A percentile compares a stretch with the other conserved stretches of the same genome.
These are phyloP conservation scores for Pampus argenteus DNA, from an alignment of 2,797 vertebrate genomes.

Conservation along the genomic window DNA sequence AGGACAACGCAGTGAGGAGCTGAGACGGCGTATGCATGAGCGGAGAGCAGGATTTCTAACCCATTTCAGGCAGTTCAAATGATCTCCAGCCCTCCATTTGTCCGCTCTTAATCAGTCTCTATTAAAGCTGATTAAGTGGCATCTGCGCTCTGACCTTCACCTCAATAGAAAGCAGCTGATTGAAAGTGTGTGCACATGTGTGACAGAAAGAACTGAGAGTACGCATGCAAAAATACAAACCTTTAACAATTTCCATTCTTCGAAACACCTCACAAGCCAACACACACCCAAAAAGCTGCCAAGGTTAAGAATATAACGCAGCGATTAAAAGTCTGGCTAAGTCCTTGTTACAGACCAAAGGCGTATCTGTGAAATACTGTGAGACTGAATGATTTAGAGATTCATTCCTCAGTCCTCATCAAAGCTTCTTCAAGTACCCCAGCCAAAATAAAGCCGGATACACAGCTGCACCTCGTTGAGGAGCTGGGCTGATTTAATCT, in stretches of 20 bases:
- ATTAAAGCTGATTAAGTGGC: slow-evolving; percentile 53
- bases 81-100: slow-evolving; percentile 53
- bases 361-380: slow-evolving; percentile 53
- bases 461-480: slow-evolving; percentile 79
- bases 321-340: slow-evolving; percentile 37
- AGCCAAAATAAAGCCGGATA: slow-evolving; percentile 76
- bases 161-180: slow-evolving; percentile 50
- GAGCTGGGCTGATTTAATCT: slow-evolving; percentile 75
- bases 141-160: slow-evolving; percentile 66
- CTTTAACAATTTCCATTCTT: slow-evolving; percentile 50
- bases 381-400: slow-evolving; percentile 54
- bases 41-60: slow-evolving; percentile 36
- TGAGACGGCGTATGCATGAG: slow-evolving; percentile 31
- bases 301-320: slow-evolving; percentile 50
- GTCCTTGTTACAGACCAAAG: slow-evolving; percentile 57
- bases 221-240: slow-evolving; percentile 32
- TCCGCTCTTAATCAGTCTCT: slow-evolving; percentile 55
- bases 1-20: slow-evolving; percentile 6
- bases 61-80: slow-evolving; percentile 33
- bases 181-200: slow-evolving; percentile 37
- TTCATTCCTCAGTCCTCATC: slow-evolving; percentile 69
- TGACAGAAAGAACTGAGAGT: slow-evolving; percentile 12
- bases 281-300: slow-evolving; percentile 19
- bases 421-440: slow-evolving; percentile 68
- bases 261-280: slow-evolving; percentile 43